Conservation (phyloP, 2,797 vertebrate genomes). For the Microhierax caerulescens region DNA sequence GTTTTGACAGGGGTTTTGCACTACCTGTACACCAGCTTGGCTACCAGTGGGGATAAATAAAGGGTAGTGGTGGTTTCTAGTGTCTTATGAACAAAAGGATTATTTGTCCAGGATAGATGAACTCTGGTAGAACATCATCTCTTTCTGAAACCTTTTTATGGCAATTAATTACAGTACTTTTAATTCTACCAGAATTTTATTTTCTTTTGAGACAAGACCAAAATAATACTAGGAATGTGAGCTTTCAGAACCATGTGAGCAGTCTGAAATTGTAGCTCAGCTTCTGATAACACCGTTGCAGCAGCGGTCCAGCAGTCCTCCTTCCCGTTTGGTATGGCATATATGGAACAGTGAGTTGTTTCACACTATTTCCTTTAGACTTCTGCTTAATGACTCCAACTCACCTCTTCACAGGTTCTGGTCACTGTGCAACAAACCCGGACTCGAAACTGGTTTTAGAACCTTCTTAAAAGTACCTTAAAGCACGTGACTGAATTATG, state of each 20-base stretch:
- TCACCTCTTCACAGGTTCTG: not conserved
- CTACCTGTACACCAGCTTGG: not conserved
- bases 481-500: not conserved
- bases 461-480: not conserved
- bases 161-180: not conserved
- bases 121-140: not conserved
- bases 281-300: not conserved
- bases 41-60: not conserved
- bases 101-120: not conserved
- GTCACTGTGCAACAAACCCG: not conserved
- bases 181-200: not conserved
- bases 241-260: not conserved
- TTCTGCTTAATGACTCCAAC: not conserved
- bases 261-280: not conserved
- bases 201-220: not conserved
- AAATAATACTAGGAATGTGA: not conserved
- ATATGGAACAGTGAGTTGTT: not conserved
- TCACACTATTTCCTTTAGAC: not conserved
- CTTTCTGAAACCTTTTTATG: not conserved
- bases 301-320: not conserved
- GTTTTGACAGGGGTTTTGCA: not conserved
- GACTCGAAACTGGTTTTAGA: not conserved
- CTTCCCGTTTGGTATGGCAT: not conserved
- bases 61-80: not conserved
- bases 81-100: not conserved